These are phyloP conservation scores for Melinopterus prodromus DNA, from an alignment of 2,888 invertebrate genomes.

Conservation along the genomic window DNA sequence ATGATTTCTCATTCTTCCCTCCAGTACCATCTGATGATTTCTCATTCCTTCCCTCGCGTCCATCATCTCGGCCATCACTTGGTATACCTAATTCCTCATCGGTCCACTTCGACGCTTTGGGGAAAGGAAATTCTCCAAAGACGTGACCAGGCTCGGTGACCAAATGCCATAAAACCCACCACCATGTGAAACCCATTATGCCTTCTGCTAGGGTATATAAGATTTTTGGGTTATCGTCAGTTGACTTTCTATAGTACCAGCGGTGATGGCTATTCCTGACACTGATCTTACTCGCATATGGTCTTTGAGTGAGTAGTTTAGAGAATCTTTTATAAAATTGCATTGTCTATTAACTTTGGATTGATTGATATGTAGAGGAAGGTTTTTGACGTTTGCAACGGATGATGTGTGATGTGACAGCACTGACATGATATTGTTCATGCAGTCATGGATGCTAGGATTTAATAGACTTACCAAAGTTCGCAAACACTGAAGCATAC, in stretches of 20 bases:
- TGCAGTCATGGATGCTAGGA: no score
- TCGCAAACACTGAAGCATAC: no score
- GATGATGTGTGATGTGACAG: no score
- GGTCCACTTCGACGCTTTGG: constrained; percentile 72
- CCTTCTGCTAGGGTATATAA: not conserved
- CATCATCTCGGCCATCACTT: constrained; percentile 52
- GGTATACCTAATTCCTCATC: constrained; percentile 84
- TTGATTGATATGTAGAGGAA: not conserved
- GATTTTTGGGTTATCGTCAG: constrained; percentile 12
- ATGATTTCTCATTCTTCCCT: no score
- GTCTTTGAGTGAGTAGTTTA: not conserved
- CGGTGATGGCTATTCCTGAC: not conserved
- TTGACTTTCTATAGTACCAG: constrained; percentile 26
- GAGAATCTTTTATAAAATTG: not conserved
- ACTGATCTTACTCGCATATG: not conserved
- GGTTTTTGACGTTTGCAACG: not conserved
- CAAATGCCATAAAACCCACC: constrained; percentile 34
- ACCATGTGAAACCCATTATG: constrained; percentile 19
- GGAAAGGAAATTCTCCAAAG: constrained; percentile 73
- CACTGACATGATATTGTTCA: no score
- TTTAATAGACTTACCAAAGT: no score
- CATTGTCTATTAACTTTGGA: not conserved
- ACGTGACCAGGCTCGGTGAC: constrained; percentile 30
- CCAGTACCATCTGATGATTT: no score
- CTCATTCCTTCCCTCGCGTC: no score